phyloP scores from a whole-genome alignment of 2,888 invertebrate species.

The Troilus luridus region DNA sequence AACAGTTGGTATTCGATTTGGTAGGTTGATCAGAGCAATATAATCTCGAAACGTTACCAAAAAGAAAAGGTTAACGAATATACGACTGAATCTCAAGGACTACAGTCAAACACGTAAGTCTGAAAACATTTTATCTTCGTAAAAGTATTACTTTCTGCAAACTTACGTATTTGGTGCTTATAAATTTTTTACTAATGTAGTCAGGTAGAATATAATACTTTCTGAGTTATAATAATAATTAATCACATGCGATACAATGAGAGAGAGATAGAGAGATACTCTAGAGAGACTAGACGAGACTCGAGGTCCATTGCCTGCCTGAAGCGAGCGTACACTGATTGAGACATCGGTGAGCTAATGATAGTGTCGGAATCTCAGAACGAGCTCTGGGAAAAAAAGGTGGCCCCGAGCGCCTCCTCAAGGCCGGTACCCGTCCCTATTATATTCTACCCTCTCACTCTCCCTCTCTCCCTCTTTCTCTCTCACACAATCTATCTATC shows the following conservation, averaged over 20 bases:
- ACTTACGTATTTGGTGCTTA: too few relatives aligned
- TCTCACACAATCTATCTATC: background rate
- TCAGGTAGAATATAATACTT: too few relatives aligned
- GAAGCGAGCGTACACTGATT: constrained; percentile 43
- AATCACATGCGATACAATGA: background rate
- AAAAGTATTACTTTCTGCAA: too few relatives aligned
- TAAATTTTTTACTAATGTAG: too few relatives aligned
- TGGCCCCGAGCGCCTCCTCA: constrained; percentile 24
- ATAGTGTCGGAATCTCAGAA: constrained; percentile 42
- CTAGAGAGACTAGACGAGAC: background rate
- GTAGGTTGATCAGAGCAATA: too few relatives aligned
- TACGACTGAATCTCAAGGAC: too few relatives aligned
- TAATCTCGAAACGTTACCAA: too few relatives aligned
- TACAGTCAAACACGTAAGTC: too few relatives aligned
- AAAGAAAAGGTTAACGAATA: too few relatives aligned
- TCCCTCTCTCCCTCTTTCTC: background rate
- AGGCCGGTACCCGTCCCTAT: background rate
- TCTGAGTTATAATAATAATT: background rate
- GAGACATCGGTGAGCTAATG: constrained; percentile 37
- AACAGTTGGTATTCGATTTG: too few relatives aligned
- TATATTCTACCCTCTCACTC: background rate
- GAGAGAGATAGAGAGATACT: background rate
- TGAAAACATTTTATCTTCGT: too few relatives aligned
- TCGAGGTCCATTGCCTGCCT: background rate
- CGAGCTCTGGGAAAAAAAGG: constrained; percentile 19